Percentiles rank a stretch among this genome's conserved stretches.
phyloP scores from a whole-genome alignment of 2,797 vertebrate genomes.

The Carduelis carduelis region DNA sequence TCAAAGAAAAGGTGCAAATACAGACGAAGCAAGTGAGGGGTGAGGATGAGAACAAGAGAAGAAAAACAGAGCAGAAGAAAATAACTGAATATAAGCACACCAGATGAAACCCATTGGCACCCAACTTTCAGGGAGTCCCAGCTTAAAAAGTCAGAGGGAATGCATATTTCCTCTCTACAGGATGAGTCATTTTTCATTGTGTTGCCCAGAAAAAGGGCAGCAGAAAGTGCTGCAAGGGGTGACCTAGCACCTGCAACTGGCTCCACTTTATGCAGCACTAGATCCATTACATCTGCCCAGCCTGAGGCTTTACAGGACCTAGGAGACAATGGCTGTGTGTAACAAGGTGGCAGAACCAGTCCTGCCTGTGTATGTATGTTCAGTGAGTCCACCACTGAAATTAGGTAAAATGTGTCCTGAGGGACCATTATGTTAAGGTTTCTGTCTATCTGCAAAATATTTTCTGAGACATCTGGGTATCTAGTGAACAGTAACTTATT shows the following conservation, averaged over 20 bases:
- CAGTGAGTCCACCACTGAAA: neutral
- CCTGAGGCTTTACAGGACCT: neutral
- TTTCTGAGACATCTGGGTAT: neutral
- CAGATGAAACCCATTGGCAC: neutral
- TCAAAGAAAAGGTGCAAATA: neutral
- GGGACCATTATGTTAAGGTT: neutral
- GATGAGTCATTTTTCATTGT: neutral
- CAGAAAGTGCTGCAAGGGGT: neutral
- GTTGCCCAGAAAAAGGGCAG: neutral
- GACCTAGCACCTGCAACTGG: neutral
- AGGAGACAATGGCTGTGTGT: neutral
- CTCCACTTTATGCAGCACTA: neutral
- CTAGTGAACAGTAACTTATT: neutral
- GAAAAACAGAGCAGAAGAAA: neutral
- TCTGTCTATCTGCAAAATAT: neutral
- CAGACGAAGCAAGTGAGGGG: neutral
- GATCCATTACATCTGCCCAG: neutral
- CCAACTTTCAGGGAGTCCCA: neutral
- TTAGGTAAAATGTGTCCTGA: neutral
- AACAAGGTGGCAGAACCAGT: neutral
- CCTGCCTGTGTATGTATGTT: neutral
- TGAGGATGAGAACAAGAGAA: neutral
- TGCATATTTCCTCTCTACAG: neutral
- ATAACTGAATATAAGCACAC: neutral
- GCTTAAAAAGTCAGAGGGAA: neutral